Conservation (phyloP, 53 echinoderm and acorn worm genomes). For the Henricia sp. region DNA sequence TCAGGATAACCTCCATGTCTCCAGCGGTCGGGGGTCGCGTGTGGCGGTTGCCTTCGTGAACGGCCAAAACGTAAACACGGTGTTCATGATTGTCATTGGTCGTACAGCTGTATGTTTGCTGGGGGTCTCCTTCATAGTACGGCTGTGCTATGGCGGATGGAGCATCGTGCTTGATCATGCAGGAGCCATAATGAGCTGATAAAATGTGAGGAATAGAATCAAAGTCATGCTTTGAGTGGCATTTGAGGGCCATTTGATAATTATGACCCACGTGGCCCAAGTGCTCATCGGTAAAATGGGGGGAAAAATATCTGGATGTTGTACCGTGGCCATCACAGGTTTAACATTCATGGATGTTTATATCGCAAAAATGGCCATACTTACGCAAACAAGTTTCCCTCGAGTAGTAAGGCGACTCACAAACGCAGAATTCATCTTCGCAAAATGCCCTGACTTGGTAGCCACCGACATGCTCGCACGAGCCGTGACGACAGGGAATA, state of each 20-base stretch:
- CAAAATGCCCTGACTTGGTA: constrained; percentile 61
- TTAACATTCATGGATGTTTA: no score
- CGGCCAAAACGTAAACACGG: constrained; percentile 69
- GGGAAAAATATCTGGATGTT: no score
- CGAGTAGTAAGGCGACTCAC: constrained; percentile 79
- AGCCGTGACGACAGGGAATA: constrained; percentile 65
- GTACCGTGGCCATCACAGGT: no score
- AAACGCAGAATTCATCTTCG: constrained; percentile 69
- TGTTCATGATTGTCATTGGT: constrained; percentile 45
- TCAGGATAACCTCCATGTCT: constrained; percentile 63
- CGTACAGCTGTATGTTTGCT: constrained; percentile 63
- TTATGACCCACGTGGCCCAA: no score
- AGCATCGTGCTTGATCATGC: constrained; percentile 38
- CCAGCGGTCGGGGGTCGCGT: constrained; percentile 78
- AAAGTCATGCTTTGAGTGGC: no score
- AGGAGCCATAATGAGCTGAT: constrained; percentile 38
- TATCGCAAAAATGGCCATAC: no score
- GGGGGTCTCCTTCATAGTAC: constrained; percentile 20
- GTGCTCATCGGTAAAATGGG: no score
- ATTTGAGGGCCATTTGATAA: no score
- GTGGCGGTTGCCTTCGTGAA: constrained; percentile 83
- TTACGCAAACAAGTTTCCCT: constrained; percentile 81
- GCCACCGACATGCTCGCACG: constrained; percentile 79
- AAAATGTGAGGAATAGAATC: not conserved
- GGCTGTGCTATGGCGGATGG: constrained; percentile 32